Evolutionary conservation across 2,888 invertebrate species (phyloP).

Genomic region (Eucriotettix oculatus): DNA sequence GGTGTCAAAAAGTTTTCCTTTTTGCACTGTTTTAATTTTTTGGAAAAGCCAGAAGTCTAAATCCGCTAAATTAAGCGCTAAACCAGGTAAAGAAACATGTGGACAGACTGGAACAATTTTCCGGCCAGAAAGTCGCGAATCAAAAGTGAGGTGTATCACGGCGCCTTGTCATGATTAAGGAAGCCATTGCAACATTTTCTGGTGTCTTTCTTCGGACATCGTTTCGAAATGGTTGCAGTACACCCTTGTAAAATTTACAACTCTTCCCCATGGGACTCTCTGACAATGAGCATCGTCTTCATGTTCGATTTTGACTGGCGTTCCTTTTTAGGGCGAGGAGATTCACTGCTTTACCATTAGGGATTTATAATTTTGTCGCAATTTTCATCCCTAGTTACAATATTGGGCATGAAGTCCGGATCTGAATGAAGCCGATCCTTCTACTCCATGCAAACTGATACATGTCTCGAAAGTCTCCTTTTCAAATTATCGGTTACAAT

Average conservation of each 20-base stretch:
- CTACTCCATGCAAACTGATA: background rate
- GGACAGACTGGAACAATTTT: background rate
- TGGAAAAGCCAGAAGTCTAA: constrained; percentile 6
- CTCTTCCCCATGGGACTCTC: constrained; percentile 11
- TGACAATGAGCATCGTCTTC: background rate
- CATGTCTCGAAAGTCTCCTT: background rate
- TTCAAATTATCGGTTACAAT: background rate
- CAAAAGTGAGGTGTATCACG: constrained; percentile 5
- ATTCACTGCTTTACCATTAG: background rate
- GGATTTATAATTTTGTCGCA: background rate
- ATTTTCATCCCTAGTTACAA: background rate
- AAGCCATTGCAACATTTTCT: background rate
- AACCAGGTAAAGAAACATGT: background rate
- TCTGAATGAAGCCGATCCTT: background rate
- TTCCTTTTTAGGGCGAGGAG: background rate
- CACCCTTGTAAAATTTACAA: constrained; percentile 8
- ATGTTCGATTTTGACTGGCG: background rate
- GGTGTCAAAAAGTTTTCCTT: constrained; percentile 11
- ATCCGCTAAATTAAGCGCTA: background rate
- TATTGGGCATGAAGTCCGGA: background rate
- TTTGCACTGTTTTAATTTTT: constrained; percentile 7
- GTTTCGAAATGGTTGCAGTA: constrained; percentile 4
- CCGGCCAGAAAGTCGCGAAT: constrained; percentile 6
- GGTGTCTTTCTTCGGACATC: background rate
- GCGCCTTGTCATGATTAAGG: constrained; percentile 7